Percentiles rank a stretch among this genome's conserved stretches.
Evolutionary conservation across 2,888 invertebrate species (phyloP).

Genomic region (Tethea ocularis): DNA sequence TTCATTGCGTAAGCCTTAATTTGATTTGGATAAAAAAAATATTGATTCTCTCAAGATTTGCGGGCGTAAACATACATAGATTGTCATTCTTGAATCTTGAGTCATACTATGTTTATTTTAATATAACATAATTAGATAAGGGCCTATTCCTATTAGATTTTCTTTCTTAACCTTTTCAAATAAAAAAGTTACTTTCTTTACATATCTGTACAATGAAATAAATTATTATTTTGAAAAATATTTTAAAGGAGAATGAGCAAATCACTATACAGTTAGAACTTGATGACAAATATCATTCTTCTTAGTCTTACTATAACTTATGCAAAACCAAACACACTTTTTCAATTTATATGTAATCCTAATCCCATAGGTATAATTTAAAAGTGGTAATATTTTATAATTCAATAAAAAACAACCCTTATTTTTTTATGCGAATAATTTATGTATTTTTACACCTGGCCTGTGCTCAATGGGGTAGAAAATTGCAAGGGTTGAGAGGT

Average conservation of each 20-base stretch:
- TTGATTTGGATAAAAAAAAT: conserved; percentile 5
- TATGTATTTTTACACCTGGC: conserved; percentile 30
- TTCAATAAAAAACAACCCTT: conserved; percentile 11
- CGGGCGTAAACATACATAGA: background rate
- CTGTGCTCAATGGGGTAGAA: conserved; percentile 25
- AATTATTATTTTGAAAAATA: too few species aligned
- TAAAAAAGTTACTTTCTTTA: too few species aligned
- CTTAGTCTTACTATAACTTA: too few species aligned
- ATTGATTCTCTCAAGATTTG: background rate
- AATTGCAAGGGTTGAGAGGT: conserved; percentile 27
- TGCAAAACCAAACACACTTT: background rate
- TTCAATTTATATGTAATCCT: conserved; percentile 23
- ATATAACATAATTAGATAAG: too few species aligned
- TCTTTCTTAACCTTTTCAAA: background rate
- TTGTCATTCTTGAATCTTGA: background rate
- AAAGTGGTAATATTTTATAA: conserved; percentile 13
- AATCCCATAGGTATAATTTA: conserved; percentile 31
- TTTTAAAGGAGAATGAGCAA: too few species aligned
- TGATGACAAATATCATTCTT: background rate
- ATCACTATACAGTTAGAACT: too few species aligned
- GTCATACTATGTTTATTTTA: background rate
- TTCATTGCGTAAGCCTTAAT: background rate
- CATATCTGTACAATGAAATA: too few species aligned
- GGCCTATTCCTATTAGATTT: background rate
- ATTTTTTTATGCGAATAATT: conserved; percentile 16